Evolutionary conservation across 2,113 vertebrate species (phyloP).

Genomic region (Phainopepla nitens): DNA sequence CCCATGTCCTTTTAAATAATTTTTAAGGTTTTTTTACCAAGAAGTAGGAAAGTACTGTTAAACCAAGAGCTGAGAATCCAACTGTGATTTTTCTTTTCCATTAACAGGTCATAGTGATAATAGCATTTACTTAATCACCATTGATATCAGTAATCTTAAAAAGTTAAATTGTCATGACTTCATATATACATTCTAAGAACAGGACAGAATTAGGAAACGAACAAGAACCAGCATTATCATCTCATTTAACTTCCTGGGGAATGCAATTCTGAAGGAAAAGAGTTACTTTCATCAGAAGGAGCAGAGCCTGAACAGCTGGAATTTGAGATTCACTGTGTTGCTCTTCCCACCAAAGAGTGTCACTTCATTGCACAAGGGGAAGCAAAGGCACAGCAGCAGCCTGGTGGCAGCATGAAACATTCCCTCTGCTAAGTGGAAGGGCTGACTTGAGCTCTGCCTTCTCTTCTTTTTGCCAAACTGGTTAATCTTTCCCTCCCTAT

Average conservation of each 20-base stretch:
- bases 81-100: fast-evolving
- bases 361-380: fast-evolving
- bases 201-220: background rate
- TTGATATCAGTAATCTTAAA: background rate
- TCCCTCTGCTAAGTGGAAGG: background rate
- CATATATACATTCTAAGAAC: background rate
- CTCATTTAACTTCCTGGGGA: background rate
- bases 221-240: background rate
- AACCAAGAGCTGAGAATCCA: background rate
- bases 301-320: background rate
- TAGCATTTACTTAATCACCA: background rate
- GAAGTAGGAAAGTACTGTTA: background rate
- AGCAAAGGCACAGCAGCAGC: background rate
- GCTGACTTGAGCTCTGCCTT: background rate
- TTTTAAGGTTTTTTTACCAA: background rate
- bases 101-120: background rate
- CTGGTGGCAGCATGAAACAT: background rate
- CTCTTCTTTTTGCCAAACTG: background rate
- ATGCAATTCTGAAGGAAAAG: background rate
- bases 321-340: background rate
- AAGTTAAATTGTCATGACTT: background rate
- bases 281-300: background rate
- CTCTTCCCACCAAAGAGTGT: background rate
- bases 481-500: background rate
- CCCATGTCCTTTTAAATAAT: background rate